Base-by-base conservation (phyloP, 2,888 invertebrate species). In the Drosophila leonis region DNA sequence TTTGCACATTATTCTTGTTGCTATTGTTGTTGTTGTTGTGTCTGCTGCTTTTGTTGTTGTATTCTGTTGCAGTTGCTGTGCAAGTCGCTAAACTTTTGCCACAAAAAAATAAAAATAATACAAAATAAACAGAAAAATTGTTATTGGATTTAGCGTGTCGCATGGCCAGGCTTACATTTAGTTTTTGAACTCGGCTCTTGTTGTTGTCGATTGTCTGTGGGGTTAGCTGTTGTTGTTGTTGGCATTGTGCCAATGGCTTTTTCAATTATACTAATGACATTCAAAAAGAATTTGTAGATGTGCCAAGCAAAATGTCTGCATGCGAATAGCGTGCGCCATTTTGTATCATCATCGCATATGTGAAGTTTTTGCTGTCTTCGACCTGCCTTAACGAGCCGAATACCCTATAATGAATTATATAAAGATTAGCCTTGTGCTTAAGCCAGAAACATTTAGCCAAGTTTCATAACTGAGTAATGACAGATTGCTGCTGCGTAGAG, bases 191-290 rank as follows among this genome's bases (percentile, higher is more conserved):
- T 79, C 63, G 49, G 56, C 56, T 57, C 8, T 61, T 66, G 51
- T n/a, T 79, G 65, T 55, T 75, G 78, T 72, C 72, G 64, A 68
- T 77, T 68, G 77, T 62, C 54, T 68, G 72, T 57, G 64, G 68
- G 49, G 77, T 68, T 72, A 77, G 72, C 65, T 78, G 72, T 35
- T 46, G 52, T 72, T 77, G 64, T 83, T 82, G 83, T 75, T 86
- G 85, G 85, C 82, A 55, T 66, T 74, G 67, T 71, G 89, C 85
- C 85, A 89, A 87, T 84, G 86, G 83, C 88, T 87, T 86, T 86
- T 86, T 86, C 85, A 86, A 86, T 86, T 86, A 86, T 87, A 82
- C 85, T 86, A 86, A 86, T 86, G 85, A 86, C 86, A 86, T 86
- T 86, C 89, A 85, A 86, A 84, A 86, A 87, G 88, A 83, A 85